These are phyloP conservation scores for Thaumetopoea pityocampa DNA, from an alignment of 1,140 invertebrate species.

Conservation along the genomic window DNA sequence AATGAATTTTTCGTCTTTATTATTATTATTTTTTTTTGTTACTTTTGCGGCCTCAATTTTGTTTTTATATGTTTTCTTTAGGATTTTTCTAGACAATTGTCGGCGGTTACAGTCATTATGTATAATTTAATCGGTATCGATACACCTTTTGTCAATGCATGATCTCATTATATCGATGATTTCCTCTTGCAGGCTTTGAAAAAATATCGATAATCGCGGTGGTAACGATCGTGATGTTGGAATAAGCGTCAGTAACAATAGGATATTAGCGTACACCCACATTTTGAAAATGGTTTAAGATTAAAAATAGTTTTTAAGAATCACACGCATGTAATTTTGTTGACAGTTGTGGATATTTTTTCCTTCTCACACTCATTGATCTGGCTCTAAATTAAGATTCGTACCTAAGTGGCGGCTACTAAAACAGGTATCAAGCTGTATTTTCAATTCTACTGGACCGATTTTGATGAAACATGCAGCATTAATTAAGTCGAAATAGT, in stretches of 20 bases:
- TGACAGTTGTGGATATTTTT: too few species aligned
- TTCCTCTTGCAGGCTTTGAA: constrained; percentile 1
- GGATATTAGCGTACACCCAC: too few species aligned
- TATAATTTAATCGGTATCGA: constrained; percentile 43
- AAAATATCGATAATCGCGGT: constrained; percentile 2
- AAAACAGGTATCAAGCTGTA: too few species aligned
- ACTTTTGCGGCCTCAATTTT: constrained; percentile 34
- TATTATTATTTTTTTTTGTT: constrained; percentile 46
- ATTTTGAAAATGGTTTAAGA: too few species aligned
- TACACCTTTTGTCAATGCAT: constrained; percentile 33
- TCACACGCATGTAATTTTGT: too few species aligned
- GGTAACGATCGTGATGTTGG: constrained; percentile 2
- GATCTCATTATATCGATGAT: constrained; percentile 22
- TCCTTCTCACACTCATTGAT: too few species aligned
- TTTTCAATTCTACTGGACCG: too few species aligned
- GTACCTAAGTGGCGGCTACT: too few species aligned
- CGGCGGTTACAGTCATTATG: constrained; percentile 38
- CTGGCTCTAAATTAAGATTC: too few species aligned
- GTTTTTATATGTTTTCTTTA: constrained; percentile 60
- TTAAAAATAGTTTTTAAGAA: too few species aligned
- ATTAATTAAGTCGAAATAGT: too few species aligned
- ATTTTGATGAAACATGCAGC: too few species aligned
- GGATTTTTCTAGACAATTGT: constrained; percentile 39
- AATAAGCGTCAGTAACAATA: constrained; percentile 11
- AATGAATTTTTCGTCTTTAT: constrained; percentile 61